Percentiles rank a stretch among this genome's conserved stretches.
Evolutionary conservation across 53 echinoderm and acorn worm species (phyloP).

Genomic region (Luidia sarsii): DNA sequence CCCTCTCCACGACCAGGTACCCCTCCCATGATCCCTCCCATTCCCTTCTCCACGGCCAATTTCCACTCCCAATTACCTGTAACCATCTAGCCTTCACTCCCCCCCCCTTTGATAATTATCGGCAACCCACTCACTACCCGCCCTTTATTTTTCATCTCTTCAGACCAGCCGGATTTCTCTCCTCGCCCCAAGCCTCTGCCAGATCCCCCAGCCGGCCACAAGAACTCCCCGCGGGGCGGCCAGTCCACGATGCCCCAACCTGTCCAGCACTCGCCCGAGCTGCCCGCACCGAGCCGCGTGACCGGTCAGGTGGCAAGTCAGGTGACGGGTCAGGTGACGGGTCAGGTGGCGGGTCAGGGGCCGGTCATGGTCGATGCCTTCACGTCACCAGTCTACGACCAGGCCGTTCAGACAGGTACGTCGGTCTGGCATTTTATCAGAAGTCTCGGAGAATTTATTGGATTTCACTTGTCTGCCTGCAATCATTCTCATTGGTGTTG

Average conservation of each 20-base stretch:
- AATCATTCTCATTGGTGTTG: too few species aligned
- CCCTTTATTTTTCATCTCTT: too few species aligned
- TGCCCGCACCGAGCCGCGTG: not conserved
- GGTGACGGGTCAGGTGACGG: not conserved
- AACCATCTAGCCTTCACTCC: too few species aligned
- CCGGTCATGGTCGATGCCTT: conserved; percentile 55
- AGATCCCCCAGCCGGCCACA: conserved; percentile 5
- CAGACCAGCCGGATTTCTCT: conserved; percentile 13
- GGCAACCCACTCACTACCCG: too few species aligned
- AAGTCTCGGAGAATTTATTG: too few species aligned
- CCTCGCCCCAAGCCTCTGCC: not conserved
- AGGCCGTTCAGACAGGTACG: conserved; percentile 88
- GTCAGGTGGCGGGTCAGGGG: not conserved
- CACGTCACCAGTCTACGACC: conserved; percentile 76
- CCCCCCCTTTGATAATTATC: too few species aligned
- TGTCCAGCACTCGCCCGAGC: conserved; percentile 36
- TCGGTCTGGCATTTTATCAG: not conserved
- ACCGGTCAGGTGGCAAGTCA: conserved; percentile 17
- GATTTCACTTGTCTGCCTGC: too few species aligned
- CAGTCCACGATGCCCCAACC: conserved; percentile 32
- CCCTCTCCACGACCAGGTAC: too few species aligned
- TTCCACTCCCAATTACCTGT: too few species aligned
- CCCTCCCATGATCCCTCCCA: too few species aligned
- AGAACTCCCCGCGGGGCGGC: conserved; percentile 4
- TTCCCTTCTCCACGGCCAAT: too few species aligned